Evolutionary conservation across 2,888 invertebrate genomes (phyloP).

Genomic region (Portevinia maculata): DNA sequence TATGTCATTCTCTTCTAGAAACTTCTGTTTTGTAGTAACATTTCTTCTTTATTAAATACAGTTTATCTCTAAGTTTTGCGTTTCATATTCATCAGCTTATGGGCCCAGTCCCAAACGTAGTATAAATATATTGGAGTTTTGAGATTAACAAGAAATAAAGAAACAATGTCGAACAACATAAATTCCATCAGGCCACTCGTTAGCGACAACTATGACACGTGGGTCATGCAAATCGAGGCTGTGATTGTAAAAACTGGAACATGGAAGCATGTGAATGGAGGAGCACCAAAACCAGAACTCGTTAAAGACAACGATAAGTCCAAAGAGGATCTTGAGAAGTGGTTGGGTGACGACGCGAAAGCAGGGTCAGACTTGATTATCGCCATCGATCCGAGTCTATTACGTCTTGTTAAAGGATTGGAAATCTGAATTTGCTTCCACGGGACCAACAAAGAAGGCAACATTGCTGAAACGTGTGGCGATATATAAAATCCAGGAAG

Average conservation of each 20-base stretch:
- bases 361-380: too few species aligned
- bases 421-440: constrained; percentile 42
- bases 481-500: too few species aligned
- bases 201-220: constrained; percentile 28
- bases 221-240: constrained; percentile 35
- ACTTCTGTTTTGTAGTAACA: too few species aligned
- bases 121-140: background rate
- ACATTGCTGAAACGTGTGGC: too few species aligned
- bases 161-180: background rate
- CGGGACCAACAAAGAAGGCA: constrained; percentile 33
- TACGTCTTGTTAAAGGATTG: constrained; percentile 39
- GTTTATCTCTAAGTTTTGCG: too few species aligned
- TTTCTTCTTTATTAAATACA: too few species aligned
- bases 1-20: too few species aligned
- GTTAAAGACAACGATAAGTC: background rate
- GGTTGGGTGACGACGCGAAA: constrained; percentile 21
- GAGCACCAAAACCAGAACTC: background rate
- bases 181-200: background rate
- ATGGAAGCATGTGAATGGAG: constrained; percentile 15
- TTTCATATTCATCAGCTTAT: background rate
- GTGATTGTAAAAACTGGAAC: constrained; percentile 25
- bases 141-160: background rate
- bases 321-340: constrained; percentile 1
- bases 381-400: too few species aligned
- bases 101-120: background rate